Evolutionary conservation across 2,797 vertebrate species (phyloP).

Genomic region (Semotilus atromaculatus): DNA sequence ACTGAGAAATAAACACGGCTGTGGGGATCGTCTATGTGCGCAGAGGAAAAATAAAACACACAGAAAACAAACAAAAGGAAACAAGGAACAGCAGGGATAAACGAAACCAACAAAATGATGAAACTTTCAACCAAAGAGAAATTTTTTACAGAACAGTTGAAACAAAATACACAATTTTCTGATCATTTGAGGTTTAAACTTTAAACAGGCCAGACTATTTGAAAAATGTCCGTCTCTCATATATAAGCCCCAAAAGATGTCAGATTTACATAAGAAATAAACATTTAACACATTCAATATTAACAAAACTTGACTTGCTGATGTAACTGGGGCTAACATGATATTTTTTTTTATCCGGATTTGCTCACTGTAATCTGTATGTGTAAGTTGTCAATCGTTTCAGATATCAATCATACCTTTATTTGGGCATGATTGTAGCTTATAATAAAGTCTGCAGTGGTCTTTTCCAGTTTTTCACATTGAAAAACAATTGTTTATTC

Average conservation of each 20-base stretch:
- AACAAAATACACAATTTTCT: neutral
- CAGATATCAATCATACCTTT: neutral
- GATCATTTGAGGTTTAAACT: neutral
- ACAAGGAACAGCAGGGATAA: conserved; percentile 36
- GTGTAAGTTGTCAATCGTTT: neutral
- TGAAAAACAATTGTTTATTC: conserved; percentile 57
- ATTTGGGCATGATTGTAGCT: conserved; percentile 5
- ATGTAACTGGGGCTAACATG: neutral
- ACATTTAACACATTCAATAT: conserved; percentile 14
- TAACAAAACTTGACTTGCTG: neutral
- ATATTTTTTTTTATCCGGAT: neutral
- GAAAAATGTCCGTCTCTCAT: neutral
- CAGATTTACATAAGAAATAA: conserved; percentile 11
- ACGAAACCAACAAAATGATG: neutral
- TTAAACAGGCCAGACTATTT: neutral
- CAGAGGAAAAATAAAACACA: conserved; percentile 39
- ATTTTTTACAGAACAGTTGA: neutral
- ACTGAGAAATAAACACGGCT: conserved; percentile 62
- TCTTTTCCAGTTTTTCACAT: conserved; percentile 76
- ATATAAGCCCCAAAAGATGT: neutral
- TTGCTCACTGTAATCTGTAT: neutral
- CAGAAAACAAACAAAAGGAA: neutral
- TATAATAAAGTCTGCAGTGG: conserved; percentile 69
- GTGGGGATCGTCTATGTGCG: conserved; percentile 71
- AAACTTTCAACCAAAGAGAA: neutral